Evolutionary conservation across 2,888 invertebrate species (phyloP).

Genomic region (Cephus pulcher): DNA sequence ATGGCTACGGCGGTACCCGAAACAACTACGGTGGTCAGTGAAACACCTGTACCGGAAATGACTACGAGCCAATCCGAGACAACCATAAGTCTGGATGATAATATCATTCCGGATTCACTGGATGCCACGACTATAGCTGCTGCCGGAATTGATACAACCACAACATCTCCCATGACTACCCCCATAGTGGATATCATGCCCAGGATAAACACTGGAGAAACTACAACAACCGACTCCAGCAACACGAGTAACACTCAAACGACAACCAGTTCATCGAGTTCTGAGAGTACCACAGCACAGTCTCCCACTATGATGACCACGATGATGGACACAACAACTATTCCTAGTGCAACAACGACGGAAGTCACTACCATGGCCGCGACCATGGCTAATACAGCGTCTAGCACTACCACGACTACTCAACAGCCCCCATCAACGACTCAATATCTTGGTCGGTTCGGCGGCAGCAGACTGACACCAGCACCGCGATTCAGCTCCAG

Average conservation of each 20-base stretch:
- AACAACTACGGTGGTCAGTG: constrained; percentile 21
- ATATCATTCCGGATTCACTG: background rate
- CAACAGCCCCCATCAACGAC: constrained; percentile 34
- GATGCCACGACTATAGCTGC: constrained; percentile 15
- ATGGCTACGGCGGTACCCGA: constrained; percentile 5
- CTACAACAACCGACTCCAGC: background rate
- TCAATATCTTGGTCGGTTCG: constrained; percentile 53
- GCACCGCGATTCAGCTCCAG: constrained; percentile 55
- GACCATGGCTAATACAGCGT: constrained; percentile 29
- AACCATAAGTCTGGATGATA: constrained; percentile 21
- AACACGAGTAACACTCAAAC: background rate
- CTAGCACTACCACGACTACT: constrained; percentile 34
- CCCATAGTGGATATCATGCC: constrained; percentile 27
- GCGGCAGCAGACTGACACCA: constrained; percentile 50
- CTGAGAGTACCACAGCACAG: background rate
- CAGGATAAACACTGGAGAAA: background rate
- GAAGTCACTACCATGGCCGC: constrained; percentile 27
- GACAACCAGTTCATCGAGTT: background rate
- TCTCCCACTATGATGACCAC: constrained; percentile 25
- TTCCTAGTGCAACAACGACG: constrained; percentile 45
- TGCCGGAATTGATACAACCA: constrained; percentile 54
- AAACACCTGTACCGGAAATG: constrained; percentile 16
- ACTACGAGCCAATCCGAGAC: constrained; percentile 15
- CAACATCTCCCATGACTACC: constrained; percentile 65
- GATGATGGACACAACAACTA: constrained; percentile 47